phyloP scores from a whole-genome alignment of 1,140 invertebrate genomes.

The Drosophila lacteicornis region DNA sequence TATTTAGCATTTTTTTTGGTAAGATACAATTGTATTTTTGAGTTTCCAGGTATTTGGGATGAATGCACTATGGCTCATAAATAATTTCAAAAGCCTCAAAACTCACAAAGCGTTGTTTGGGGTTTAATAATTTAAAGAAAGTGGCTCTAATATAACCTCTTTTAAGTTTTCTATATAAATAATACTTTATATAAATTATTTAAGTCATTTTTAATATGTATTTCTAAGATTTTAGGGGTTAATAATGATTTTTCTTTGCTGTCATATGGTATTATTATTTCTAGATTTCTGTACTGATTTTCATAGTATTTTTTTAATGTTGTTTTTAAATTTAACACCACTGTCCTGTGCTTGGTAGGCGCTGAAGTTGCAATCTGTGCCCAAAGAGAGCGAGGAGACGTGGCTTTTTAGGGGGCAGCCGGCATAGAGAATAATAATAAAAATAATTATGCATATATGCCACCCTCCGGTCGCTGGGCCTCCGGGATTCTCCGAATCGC shows the following conservation, averaged over 20 bases:
- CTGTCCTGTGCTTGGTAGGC: conserved; percentile 30
- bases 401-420: conserved; percentile 11
- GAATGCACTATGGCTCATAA: neutral
- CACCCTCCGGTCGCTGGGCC: conserved; percentile 50
- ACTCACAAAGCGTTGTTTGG: neutral
- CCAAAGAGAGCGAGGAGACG: neutral
- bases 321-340: neutral
- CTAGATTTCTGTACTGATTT: neutral
- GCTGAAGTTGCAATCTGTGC: conserved; percentile 60
- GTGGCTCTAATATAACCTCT: too few relatives aligned
- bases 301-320: too few relatives aligned
- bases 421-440: conserved; percentile 77
- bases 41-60: neutral
- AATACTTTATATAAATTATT: too few relatives aligned
- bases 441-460: conserved; percentile 83
- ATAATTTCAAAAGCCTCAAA: neutral
- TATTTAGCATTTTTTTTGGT: neutral
- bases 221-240: too few relatives aligned
- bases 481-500: conserved; percentile 34
- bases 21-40: neutral
- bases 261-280: too few relatives aligned
- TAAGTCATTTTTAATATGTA: too few relatives aligned
- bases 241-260: too few relatives aligned
- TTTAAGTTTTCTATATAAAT: too few relatives aligned
- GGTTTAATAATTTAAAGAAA: too few relatives aligned